phyloP scores from a whole-genome alignment of 2,113 vertebrate genomes.

The Clarias magur region DNA sequence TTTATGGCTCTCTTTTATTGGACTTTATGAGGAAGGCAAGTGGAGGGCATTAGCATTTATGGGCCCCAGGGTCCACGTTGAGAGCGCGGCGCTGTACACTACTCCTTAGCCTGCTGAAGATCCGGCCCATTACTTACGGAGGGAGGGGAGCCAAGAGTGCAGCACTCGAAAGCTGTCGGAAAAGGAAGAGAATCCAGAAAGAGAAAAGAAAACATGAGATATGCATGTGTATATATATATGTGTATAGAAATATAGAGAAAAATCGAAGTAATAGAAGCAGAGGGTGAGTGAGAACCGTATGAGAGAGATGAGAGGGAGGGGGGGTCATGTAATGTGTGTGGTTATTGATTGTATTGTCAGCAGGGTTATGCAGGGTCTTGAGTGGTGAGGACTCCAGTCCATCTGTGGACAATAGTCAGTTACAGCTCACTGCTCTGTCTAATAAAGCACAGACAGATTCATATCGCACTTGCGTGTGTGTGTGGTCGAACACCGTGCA shows the following conservation, averaged over 20 bases:
- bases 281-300: neutral
- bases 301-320: constrained; percentile 12
- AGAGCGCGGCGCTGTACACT: constrained; percentile 59
- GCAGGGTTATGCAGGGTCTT: constrained; percentile 70
- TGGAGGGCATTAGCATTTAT: constrained; percentile 79
- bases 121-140: constrained; percentile 34
- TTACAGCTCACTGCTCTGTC: constrained; percentile 78
- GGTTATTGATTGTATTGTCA: constrained; percentile 81
- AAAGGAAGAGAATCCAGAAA: neutral
- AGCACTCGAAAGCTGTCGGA: neutral
- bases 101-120: constrained; percentile 37
- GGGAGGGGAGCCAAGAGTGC: constrained; percentile 4
- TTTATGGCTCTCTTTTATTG: constrained; percentile 79
- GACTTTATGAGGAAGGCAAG: constrained; percentile 79
- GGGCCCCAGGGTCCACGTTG: constrained; percentile 68
- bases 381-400: constrained; percentile 71
- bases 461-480: constrained; percentile 73
- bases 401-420: constrained; percentile 82
- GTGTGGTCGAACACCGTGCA: constrained; percentile 67
- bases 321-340: constrained; percentile 68
- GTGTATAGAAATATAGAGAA: neutral
- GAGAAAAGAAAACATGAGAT: neutral
- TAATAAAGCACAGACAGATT: constrained; percentile 81
- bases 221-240: neutral
- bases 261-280: neutral